Conservation (phyloP, 2,888 invertebrate species). For the Plemyria rubiginata region DNA sequence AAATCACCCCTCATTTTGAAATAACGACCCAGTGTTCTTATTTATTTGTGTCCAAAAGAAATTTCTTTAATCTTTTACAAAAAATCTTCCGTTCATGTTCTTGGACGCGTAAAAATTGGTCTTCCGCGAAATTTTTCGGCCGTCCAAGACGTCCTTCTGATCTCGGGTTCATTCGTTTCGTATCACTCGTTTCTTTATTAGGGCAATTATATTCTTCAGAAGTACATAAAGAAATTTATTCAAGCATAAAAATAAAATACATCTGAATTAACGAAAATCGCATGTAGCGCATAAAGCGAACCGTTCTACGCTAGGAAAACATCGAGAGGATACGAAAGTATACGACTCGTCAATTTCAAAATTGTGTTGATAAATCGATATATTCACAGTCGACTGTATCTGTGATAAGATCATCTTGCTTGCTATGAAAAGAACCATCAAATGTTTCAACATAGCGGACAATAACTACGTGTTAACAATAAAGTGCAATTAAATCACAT, state of each 20-base stretch:
- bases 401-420: no score
- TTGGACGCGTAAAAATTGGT: constrained; percentile 49
- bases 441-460: no score
- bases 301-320: no score
- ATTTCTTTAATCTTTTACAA: constrained; percentile 47
- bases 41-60: constrained; percentile 32
- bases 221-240: not conserved
- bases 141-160: constrained; percentile 33
- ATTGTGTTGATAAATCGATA: no score
- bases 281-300: no score
- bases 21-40: constrained; percentile 1
- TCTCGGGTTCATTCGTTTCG: constrained; percentile 17
- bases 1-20: constrained; percentile 7
- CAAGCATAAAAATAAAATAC: not conserved
- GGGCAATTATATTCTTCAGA: constrained; percentile 18
- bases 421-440: no score
- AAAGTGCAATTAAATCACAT: no score
- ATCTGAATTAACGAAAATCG: not conserved
- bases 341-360: no score
- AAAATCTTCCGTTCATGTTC: constrained; percentile 43
- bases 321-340: no score
- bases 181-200: constrained; percentile 2
- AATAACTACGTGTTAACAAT: no score
- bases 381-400: no score
- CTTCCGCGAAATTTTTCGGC: constrained; percentile 37